A percentile compares a stretch with the other conserved stretches of the same genome.
Evolutionary conservation across 2,113 vertebrate species (phyloP).

Genomic region (Peromyscus maniculatus): DNA sequence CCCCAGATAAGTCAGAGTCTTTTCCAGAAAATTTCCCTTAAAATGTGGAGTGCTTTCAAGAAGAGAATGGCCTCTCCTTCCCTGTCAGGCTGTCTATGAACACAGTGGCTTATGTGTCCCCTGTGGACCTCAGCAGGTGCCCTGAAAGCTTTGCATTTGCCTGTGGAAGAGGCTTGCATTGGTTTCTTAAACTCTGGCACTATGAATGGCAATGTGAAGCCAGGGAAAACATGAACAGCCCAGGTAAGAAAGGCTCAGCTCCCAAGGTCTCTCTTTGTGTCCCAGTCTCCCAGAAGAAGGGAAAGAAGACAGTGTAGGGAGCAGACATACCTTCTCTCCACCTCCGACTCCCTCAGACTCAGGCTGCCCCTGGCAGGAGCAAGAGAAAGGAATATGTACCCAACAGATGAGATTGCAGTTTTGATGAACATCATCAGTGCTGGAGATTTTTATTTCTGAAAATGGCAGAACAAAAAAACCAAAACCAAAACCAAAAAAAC

Average conservation of each 20-base stretch:
- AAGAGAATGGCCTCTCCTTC: neutral
- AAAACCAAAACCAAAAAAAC: neutral
- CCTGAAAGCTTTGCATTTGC: neutral
- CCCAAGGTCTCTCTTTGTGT: neutral
- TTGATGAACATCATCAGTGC: neutral
- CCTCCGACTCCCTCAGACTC: neutral
- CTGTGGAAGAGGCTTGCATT: neutral
- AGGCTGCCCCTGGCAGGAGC: neutral
- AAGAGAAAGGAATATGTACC: neutral
- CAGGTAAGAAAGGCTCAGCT: neutral
- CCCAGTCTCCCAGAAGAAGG: neutral
- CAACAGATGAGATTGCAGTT: neutral
- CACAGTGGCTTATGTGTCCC: neutral
- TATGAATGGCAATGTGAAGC: neutral
- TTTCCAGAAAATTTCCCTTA: neutral
- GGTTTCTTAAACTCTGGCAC: neutral
- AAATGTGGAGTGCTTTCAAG: neutral
- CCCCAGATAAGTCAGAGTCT: neutral
- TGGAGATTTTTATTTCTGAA: conserved; percentile 30
- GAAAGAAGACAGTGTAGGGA: neutral
- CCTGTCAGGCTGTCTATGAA: neutral
- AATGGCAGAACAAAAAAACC: neutral
- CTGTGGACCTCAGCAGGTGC: neutral
- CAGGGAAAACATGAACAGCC: neutral
- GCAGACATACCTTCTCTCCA: neutral